These are phyloP conservation scores for Ellobium chinense DNA, from an alignment of 2,888 invertebrate genomes.

Conservation along the genomic window DNA sequence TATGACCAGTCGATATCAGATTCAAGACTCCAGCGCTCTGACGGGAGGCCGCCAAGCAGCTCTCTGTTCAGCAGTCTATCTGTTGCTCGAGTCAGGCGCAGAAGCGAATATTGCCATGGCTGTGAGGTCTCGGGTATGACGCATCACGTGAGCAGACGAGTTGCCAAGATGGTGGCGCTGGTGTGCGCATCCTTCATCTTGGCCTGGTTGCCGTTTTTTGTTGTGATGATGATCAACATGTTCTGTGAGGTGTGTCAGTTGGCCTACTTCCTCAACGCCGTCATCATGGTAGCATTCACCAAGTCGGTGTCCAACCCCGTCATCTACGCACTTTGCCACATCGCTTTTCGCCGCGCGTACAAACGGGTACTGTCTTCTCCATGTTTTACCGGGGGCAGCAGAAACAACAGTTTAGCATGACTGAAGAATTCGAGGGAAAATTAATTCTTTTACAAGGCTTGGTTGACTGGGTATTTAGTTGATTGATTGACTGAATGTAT, in stretches of 20 bases:
- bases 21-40: not conserved
- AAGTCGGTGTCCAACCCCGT: constrained; percentile 28
- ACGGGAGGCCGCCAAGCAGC: too few species aligned
- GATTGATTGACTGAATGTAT: too few species aligned
- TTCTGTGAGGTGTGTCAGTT: constrained; percentile 15
- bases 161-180: constrained; percentile 17
- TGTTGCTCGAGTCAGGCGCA: not conserved
- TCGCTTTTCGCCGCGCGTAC: constrained; percentile 25
- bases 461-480: too few species aligned
- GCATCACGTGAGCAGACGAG: not conserved
- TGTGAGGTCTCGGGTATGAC: not conserved
- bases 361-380: not conserved
- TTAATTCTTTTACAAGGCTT: too few species aligned
- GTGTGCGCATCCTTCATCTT: constrained; percentile 18
- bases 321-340: constrained; percentile 30
- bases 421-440: too few species aligned
- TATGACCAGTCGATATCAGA: too few species aligned
- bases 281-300: constrained; percentile 15
- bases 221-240: constrained; percentile 19
- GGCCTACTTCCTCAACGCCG: constrained; percentile 10
- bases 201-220: constrained; percentile 31
- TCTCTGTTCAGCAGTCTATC: not conserved
- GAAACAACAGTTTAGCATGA: too few species aligned
- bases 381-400: too few species aligned
- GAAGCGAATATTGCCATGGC: not conserved